A percentile compares a stretch with the other conserved stretches of the same genome.
These are phyloP conservation scores for Eurytoma adleriae DNA, from an alignment of 2,888 invertebrate genomes.

Conservation along the genomic window DNA sequence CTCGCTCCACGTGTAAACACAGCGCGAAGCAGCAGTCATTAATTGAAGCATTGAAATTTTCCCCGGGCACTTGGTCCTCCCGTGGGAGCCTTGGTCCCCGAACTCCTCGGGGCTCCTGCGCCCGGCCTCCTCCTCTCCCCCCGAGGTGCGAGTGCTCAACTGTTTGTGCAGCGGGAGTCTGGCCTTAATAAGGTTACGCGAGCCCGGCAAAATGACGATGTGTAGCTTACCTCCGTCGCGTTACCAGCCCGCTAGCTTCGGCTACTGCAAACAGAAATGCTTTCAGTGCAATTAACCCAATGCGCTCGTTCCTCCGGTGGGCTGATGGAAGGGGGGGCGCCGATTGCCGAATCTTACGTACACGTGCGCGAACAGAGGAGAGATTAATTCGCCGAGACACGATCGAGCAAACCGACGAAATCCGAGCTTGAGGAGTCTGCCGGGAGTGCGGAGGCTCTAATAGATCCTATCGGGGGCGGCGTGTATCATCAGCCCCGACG, in stretches of 20 bases:
- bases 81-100: too few relatives aligned
- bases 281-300: slow-evolving; percentile 39
- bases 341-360: not conserved
- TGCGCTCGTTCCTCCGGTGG: not conserved
- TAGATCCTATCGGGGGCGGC: slow-evolving; percentile 11
- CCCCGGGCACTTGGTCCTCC: too few relatives aligned
- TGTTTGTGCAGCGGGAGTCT: slow-evolving; percentile 23
- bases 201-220: slow-evolving; percentile 15
- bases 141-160: slow-evolving; percentile 4
- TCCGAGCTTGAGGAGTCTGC: not conserved
- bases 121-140: not conserved
- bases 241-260: not conserved
- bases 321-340: not conserved
- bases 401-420: slow-evolving; percentile 6
- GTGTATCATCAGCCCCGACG: too few relatives aligned
- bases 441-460: not conserved
- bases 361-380: slow-evolving; percentile 1
- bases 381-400: slow-evolving; percentile 10
- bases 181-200: slow-evolving; percentile 21
- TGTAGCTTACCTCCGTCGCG: not conserved
- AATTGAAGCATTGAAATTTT: slow-evolving; percentile 21
- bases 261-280: slow-evolving; percentile 19
- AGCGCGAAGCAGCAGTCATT: not conserved
- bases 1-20: too few relatives aligned
- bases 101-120: too few relatives aligned